These are phyloP conservation scores for Epinephelus lanceolatus DNA, from an alignment of 2,113 vertebrate genomes.

Conservation along the genomic window DNA sequence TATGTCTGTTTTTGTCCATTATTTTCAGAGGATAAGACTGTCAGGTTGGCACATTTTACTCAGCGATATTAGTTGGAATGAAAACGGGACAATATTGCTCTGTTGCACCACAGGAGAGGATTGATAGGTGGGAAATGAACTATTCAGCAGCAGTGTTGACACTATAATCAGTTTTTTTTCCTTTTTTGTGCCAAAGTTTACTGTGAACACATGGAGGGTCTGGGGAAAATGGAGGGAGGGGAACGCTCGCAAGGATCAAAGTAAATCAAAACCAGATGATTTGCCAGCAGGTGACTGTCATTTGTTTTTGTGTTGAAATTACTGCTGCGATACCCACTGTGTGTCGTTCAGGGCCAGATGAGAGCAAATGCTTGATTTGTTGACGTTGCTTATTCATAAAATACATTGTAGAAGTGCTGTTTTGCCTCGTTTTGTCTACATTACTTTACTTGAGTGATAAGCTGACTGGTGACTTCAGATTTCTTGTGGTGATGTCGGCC, in stretches of 20 bases:
- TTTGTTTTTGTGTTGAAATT: constrained; percentile 4
- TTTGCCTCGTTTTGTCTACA: neutral
- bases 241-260: neutral
- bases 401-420: neutral
- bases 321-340: neutral
- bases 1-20: neutral
- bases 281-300: neutral
- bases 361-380: no score
- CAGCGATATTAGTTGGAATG: constrained; percentile 15
- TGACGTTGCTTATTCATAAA: neutral
- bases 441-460: neutral
- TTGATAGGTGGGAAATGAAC: constrained; percentile 39
- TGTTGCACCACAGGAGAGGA: constrained; percentile 10
- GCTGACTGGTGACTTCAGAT: neutral
- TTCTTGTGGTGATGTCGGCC: neutral
- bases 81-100: constrained; percentile 43
- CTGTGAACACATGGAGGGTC: constrained; percentile 8
- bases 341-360: neutral
- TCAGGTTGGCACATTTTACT: constrained; percentile 7
- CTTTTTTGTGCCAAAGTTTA: constrained; percentile 26
- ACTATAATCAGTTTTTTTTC: neutral
- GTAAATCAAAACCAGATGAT: constrained; percentile 8
- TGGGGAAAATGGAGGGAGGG: neutral
- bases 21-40: constrained; percentile 3
- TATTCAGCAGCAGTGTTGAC: constrained; percentile 42